Base-by-base conservation (phyloP, 2,113 vertebrate species). In the Dryoscopus gambensis region DNA sequence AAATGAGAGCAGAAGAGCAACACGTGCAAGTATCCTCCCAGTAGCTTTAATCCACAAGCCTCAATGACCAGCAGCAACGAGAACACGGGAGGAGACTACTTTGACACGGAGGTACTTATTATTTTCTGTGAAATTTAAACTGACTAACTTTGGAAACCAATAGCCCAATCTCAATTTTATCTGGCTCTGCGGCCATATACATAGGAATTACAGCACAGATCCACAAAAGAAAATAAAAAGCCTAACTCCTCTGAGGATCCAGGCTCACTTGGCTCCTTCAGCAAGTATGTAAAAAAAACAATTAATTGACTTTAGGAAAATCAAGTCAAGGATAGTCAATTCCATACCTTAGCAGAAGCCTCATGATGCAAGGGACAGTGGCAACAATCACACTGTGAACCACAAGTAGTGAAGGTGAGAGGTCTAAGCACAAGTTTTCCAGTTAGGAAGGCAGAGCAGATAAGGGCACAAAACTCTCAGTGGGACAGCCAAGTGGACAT, bases 1-100 rank as follows among this genome's bases (percentile, higher is more conserved):
- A 87, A 67, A 68, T 7, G 9, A 82, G 13, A 79, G 35, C 2
- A 0, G 52, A 75, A 55, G 13, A 77, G 46, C 30, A 79, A 52
- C 0, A 0, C 7, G 31, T 21, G 7, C 24, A 78, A 59, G 19
- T 8, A 55, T 18, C 42, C 33, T 71, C 21, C 33, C n/a, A 24
- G 6, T 1, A 79, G 39, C 55, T 80, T 84, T 84, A 67, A 74
- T 74, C n/a, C 20, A 55, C 2, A 31, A 65, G 50, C 17, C n/a
- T 30, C 50, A 81, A 37, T 12, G 44, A 31, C 7, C 37, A 55
- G 56, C 50, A 74, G 28, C 52, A 56, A n/a, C 3, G 6, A 81
- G 15, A 74, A 53, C 10, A 62, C 5, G 0, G 15, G 4, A 80
- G 11, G 13, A 70, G 39, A 55, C 5, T 9, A n/a, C 18, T 59